Base-by-base conservation (phyloP, 1,140 invertebrate species). In the Drosophila santomea region DNA sequence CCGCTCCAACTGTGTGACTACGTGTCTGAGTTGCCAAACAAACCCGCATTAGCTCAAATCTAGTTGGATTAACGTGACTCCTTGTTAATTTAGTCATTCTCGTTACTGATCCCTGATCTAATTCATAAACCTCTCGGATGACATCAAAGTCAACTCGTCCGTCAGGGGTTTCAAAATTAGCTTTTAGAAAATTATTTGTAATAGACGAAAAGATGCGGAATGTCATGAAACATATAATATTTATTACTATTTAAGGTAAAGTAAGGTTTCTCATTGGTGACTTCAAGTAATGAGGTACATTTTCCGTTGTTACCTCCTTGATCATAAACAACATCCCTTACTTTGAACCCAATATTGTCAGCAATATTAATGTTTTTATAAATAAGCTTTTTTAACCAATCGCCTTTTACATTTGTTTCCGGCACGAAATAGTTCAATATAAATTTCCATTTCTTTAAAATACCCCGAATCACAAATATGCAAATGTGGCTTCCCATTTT, bases 371-470 rank as follows among this genome's bases (percentile, higher is more conserved):
- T 43, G 1, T 44, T 32, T 57, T 57, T 44, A 32, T 10, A 44
- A 44, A 44, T 57, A 41, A 44, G 25, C 15, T 11, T 17, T 43
- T 43, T 15, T 7, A 54, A 38, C 4, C 35, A 54, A 12, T 38
- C 51, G 6, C 51, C 47, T 48, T 48, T 48, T 43, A 43, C 17
- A 17, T 43, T 43, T 15, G 15, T 17, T 43, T 43, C 41, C n/a
- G 41, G n/a, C 8, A 54, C 35, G 20, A 57, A 57, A 44, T 57
- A 43, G n/a, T 44, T 57, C 14, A 57, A 32, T 28, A 28, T 28
- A 28, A 28, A 28, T 28, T 28, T 28, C 25, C 25, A 28, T 28
- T 58, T 58, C n/a, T 45, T 58, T 4, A 3, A 44, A 43, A 43
- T 43, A 45, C 55, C 55, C 12, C 55, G 3, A 6, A 58, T 14